These are phyloP conservation scores for Calvadosia cruxmelitensis DNA, from an alignment of 30 jellyfish, hydroid and myxozoan species.

Conservation along the genomic window DNA sequence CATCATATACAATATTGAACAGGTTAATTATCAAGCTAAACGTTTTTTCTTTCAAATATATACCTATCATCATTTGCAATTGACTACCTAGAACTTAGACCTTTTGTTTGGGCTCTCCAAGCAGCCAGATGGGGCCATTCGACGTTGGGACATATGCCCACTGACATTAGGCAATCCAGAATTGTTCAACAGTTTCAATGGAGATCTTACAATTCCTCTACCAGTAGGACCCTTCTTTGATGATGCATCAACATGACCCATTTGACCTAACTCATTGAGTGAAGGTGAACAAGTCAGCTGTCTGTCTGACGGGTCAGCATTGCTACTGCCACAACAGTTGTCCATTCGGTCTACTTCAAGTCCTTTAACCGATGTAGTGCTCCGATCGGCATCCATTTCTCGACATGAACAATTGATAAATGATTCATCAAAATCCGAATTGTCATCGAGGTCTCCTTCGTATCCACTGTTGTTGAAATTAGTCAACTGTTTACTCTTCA, in stretches of 20 bases:
- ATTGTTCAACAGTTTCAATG: too few relatives aligned
- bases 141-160: neutral
- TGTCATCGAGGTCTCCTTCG: neutral
- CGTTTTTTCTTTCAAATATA: too few relatives aligned
- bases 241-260: too few relatives aligned
- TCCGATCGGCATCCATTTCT: neutral
- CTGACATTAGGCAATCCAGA: neutral
- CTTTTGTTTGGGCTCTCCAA: too few relatives aligned
- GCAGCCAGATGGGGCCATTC: too few relatives aligned
- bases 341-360: neutral
- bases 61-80: too few relatives aligned
- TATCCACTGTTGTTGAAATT: neutral
- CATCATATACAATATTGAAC: too few relatives aligned
- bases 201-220: too few relatives aligned
- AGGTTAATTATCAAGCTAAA: too few relatives aligned
- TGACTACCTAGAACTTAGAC: too few relatives aligned
- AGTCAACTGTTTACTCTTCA: neutral
- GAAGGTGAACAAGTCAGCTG: neutral
- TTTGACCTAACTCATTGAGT: too few relatives aligned
- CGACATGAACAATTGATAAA: neutral
- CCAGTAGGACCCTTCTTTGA: too few relatives aligned
- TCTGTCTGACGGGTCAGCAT: neutral
- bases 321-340: neutral
- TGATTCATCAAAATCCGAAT: neutral
- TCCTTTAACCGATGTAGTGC: neutral